These are phyloP conservation scores for Atractosteus spatula DNA, from an alignment of 2,113 vertebrate species.

Conservation along the genomic window DNA sequence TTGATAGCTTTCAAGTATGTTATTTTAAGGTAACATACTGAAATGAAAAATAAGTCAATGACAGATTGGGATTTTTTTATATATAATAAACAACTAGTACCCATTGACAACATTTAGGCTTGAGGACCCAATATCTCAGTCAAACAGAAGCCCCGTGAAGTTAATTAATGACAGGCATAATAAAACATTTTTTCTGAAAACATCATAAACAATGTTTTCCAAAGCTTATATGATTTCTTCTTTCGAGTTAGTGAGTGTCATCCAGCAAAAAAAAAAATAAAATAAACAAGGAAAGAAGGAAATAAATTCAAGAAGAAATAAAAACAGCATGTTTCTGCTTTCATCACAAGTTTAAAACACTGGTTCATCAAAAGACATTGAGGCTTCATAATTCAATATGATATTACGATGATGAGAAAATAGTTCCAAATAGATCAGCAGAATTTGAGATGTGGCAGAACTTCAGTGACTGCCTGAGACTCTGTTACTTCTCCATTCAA, in stretches of 20 bases:
- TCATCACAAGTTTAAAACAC: constrained; percentile 20
- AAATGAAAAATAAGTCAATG: no score
- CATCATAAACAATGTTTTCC: constrained; percentile 37
- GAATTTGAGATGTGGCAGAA: neutral
- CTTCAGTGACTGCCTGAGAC: neutral
- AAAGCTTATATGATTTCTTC: constrained; percentile 10
- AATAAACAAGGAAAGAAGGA: constrained; percentile 11
- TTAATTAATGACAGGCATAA: constrained; percentile 31
- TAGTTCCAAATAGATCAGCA: neutral
- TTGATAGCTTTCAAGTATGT: no score
- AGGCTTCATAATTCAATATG: constrained; percentile 1
- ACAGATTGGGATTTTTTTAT: neutral
- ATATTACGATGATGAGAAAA: no score
- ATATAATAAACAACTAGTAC: neutral
- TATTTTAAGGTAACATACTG: no score
- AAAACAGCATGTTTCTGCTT: constrained; percentile 15
- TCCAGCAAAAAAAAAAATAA: constrained; percentile 16
- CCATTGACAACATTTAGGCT: neutral
- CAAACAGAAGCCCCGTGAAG: constrained; percentile 37
- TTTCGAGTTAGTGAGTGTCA: constrained; percentile 20
- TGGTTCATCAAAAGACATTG: constrained; percentile 19
- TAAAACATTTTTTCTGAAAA: constrained; percentile 36
- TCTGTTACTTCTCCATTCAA: neutral
- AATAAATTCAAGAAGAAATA: neutral
- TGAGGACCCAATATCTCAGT: constrained; percentile 11